Evolutionary conservation across 92 coral and sea anemone genomes (phyloP).

Genomic region (Phenganax subtilis): DNA sequence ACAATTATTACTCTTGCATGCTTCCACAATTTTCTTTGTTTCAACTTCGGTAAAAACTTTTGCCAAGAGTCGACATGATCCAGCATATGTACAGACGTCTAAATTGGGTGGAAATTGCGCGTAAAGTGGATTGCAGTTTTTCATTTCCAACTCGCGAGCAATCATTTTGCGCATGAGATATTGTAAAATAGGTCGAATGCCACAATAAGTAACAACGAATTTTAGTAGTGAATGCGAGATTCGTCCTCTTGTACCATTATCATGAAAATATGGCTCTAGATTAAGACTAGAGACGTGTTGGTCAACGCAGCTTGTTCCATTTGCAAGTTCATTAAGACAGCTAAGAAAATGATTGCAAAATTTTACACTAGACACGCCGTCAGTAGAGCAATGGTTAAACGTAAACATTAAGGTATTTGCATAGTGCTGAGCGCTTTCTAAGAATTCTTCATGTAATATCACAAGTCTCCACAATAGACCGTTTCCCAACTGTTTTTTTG

Average conservation of each 20-base stretch:
- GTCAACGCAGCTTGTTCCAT: neutral
- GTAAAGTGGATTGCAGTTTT: neutral
- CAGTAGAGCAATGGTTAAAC: neutral
- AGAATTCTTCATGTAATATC: constrained; percentile 13
- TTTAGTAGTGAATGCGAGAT: neutral
- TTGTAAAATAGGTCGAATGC: neutral
- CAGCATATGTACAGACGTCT: neutral
- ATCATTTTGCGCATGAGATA: neutral
- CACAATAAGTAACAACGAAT: neutral
- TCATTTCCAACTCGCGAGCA: neutral
- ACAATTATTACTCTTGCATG: constrained; percentile 10
- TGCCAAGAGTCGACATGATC: neutral
- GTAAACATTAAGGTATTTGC: constrained; percentile 7
- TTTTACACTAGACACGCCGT: constrained; percentile 21
- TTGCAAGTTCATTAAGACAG: constrained; percentile 6
- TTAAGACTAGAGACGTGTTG: constrained; percentile 1
- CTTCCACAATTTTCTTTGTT: constrained; percentile 6
- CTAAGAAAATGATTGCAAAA: constrained; percentile 22
- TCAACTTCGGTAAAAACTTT: constrained; percentile 24
- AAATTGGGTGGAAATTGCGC: constrained; percentile 3
- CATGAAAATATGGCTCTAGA: neutral
- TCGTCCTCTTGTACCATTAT: neutral
- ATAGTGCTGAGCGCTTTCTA: neutral
- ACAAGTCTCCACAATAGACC: constrained; percentile 21
- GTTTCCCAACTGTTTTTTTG: constrained; percentile 4